Conservation (phyloP, 1,140 invertebrate genomes). For the Drosophila auraria region DNA sequence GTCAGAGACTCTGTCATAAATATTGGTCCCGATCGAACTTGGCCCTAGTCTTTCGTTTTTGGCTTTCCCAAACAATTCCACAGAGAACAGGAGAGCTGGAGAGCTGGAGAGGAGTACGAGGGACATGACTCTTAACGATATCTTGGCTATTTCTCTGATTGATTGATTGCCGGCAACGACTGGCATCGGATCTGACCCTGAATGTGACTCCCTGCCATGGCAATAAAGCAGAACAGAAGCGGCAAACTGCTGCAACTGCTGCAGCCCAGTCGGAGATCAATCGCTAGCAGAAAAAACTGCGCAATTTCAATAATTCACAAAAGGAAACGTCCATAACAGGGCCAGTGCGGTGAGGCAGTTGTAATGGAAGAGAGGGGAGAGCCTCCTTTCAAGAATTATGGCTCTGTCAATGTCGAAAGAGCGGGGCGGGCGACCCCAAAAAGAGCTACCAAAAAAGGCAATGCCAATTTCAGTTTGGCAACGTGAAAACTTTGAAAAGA, state of each 20-base stretch:
- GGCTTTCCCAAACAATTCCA: constrained; percentile 10
- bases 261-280: constrained; percentile 53
- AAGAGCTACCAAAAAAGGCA: constrained; percentile 69
- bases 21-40: constrained; percentile 6
- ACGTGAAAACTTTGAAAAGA: constrained; percentile 16
- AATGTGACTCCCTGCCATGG: constrained; percentile 39
- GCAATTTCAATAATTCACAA: constrained; percentile 83
- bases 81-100: not conserved
- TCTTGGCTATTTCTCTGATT: constrained; percentile 68
- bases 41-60: constrained; percentile 14
- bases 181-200: constrained; percentile 38
- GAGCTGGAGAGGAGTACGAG: not conserved
- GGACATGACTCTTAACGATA: constrained; percentile 31
- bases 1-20: constrained; percentile 39
- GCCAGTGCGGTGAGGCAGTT: constrained; percentile 3
- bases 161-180: constrained; percentile 68
- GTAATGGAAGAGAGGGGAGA: constrained; percentile 8
- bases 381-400: constrained; percentile 62
- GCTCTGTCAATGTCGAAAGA: constrained; percentile 42
- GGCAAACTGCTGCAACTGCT: constrained; percentile 11
- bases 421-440: constrained; percentile 58
- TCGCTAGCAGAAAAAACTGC: constrained; percentile 54
- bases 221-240: constrained; percentile 37
- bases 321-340: constrained; percentile 60
- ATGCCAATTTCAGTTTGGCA: constrained; percentile 62